Evolutionary conservation across 2,797 vertebrate species (phyloP).

Genomic region (Sebastes baramenuke): DNA sequence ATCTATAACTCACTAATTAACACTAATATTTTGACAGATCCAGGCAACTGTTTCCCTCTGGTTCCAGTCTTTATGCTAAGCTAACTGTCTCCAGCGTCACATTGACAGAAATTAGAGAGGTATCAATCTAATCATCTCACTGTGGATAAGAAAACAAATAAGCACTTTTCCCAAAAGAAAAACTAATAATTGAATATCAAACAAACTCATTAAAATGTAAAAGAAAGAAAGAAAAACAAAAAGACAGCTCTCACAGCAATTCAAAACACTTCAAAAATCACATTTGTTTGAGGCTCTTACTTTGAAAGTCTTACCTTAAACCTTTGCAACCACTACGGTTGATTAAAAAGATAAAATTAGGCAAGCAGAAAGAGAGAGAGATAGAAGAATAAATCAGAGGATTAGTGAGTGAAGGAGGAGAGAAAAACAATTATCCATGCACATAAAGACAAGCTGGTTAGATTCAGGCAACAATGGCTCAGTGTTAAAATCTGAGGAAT

Average conservation of each 20-base stretch:
- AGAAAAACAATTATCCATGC: constrained; percentile 38
- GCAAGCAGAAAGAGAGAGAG: constrained; percentile 88
- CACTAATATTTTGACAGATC: no score
- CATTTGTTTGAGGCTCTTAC: neutral
- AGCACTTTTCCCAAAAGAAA: neutral
- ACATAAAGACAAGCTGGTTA: constrained; percentile 8
- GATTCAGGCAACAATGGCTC: constrained; percentile 24
- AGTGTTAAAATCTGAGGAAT: constrained; percentile 38
- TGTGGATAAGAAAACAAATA: neutral
- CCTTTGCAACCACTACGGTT: constrained; percentile 99
- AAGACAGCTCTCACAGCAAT: constrained; percentile 22
- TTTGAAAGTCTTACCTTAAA: constrained; percentile 96
- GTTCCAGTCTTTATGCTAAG: no score
- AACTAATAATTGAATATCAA: neutral
- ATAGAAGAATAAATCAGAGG: constrained; percentile 79
- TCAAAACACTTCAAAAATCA: constrained; percentile 5
- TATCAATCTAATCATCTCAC: neutral
- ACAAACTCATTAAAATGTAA: neutral
- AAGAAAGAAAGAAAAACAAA: neutral
- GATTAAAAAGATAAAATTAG: constrained; percentile 88
- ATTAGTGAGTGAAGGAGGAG: constrained; percentile 56
- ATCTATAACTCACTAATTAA: neutral
- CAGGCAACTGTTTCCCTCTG: no score
- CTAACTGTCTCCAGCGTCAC: neutral
- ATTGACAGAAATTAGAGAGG: neutral